Conservation (phyloP, 2,888 invertebrate species). For the Oconnorella tubifera region DNA sequence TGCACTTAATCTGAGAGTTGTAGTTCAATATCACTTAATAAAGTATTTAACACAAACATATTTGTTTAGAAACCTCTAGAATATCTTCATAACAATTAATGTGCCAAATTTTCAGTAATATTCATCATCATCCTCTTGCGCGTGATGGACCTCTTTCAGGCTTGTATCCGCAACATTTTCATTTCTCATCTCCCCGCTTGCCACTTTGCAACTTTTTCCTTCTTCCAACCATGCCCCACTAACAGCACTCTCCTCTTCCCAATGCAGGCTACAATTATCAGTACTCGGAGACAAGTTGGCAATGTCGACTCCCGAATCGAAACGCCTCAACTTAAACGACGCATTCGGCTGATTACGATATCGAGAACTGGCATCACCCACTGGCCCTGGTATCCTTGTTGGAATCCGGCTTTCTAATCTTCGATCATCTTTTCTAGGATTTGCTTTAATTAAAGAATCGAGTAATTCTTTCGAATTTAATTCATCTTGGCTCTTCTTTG, state of each 20-base stretch:
- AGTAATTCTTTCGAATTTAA: too few species aligned
- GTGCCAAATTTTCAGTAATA: too few species aligned
- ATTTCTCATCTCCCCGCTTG: background rate
- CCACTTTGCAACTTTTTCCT: too few species aligned
- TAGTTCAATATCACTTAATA: too few species aligned
- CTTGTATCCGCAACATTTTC: background rate
- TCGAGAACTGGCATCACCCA: background rate
- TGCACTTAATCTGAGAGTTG: too few species aligned
- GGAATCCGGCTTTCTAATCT: background rate
- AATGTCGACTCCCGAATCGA: background rate
- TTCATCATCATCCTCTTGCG: background rate
- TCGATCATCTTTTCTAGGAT: background rate
- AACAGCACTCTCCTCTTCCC: background rate
- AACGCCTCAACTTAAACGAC: background rate
- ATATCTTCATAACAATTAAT: too few species aligned
- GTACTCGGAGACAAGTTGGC: background rate
- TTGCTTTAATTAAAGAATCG: too few species aligned
- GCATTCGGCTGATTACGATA: background rate
- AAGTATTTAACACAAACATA: too few species aligned
- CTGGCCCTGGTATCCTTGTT: background rate
- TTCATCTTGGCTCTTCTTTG: too few species aligned
- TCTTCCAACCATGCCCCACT: background rate
- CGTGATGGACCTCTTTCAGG: background rate
- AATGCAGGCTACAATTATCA: background rate
- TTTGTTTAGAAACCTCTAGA: too few species aligned